phyloP scores from a whole-genome alignment of 2,113 vertebrate species.

The Pollachius pollachius region DNA sequence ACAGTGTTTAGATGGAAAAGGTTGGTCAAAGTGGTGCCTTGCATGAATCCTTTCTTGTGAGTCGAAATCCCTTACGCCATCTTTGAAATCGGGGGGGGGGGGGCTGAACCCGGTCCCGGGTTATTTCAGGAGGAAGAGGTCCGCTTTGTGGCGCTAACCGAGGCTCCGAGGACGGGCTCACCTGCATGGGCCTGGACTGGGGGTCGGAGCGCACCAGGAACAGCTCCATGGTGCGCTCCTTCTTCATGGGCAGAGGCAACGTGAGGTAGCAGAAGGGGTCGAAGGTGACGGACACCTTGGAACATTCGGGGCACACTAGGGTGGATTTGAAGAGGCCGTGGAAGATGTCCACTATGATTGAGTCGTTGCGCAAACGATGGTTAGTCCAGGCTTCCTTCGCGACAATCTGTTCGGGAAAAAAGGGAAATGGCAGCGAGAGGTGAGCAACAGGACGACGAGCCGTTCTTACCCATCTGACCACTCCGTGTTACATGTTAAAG shows the following conservation, averaged over 20 bases:
- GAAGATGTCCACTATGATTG: conserved; percentile 89
- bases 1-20: too few species aligned
- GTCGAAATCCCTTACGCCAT: too few species aligned
- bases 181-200: conserved; percentile 85
- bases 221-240: conserved; percentile 86
- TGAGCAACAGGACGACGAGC: background rate
- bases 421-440: background rate
- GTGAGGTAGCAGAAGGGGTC: conserved; percentile 94
- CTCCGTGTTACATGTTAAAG: too few species aligned
- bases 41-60: too few species aligned
- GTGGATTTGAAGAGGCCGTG: conserved; percentile 92
- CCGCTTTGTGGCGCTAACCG: too few species aligned
- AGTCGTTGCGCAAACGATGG: conserved; percentile 85
- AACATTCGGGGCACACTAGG: conserved; percentile 86
- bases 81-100: too few species aligned
- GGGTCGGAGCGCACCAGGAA: conserved; percentile 86
- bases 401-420: conserved; percentile 74
- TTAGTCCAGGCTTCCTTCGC: conserved; percentile 90
- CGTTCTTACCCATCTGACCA: background rate
- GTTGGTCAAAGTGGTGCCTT: too few species aligned
- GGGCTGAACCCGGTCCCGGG: too few species aligned
- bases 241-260: conserved; percentile 88
- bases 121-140: too few species aligned
- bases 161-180: conserved; percentile 51
- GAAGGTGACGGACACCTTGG: conserved; percentile 89